Evolutionary conservation across 2,797 vertebrate genomes (phyloP).

Genomic region (Trichosurus vulpecula): DNA sequence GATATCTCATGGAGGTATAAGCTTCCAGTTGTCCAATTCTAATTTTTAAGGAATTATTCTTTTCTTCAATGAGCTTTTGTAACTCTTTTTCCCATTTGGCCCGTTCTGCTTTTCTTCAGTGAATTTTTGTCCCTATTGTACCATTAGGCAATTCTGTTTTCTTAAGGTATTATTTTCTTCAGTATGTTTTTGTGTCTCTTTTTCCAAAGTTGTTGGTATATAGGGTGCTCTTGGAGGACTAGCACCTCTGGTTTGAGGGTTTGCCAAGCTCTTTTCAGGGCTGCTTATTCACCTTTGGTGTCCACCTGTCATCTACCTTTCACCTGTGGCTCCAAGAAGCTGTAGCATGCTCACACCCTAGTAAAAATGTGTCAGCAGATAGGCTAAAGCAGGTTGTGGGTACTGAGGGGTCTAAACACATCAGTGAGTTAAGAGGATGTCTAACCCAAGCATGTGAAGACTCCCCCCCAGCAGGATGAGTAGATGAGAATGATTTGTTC

Average conservation of each 20-base stretch:
- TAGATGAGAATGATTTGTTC: background rate
- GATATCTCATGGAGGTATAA: background rate
- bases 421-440: background rate
- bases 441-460: background rate
- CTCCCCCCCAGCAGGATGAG: background rate
- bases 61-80: background rate
- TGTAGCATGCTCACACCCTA: background rate
- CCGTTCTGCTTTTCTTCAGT: no score
- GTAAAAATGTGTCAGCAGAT: background rate
- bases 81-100: no score
- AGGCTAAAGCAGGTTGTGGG: background rate
- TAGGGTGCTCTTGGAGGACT: background rate
- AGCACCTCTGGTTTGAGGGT: background rate
- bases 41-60: background rate
- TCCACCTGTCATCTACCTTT: background rate
- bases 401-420: background rate
- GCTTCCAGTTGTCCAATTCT: background rate
- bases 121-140: background rate
- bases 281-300: background rate
- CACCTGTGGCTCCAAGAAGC: background rate
- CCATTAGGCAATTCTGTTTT: background rate
- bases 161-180: background rate
- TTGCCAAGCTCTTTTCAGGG: background rate
- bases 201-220: background rate
- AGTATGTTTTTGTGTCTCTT: background rate